Conservation (phyloP, 2,888 invertebrate species). For the Diplazon laetatorius region DNA sequence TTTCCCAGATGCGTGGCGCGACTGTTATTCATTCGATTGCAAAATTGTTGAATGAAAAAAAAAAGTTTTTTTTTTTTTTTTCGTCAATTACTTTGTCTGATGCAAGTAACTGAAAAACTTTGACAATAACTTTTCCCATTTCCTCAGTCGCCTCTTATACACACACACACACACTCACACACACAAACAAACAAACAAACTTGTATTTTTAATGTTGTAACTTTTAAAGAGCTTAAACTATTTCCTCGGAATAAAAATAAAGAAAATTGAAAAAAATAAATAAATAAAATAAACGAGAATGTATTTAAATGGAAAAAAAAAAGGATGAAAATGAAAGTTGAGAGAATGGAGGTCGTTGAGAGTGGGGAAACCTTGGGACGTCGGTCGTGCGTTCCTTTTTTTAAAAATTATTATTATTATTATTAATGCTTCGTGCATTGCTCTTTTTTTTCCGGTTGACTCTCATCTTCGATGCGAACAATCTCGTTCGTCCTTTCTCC, state of each 20-base stretch:
- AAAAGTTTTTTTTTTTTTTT: too few species aligned
- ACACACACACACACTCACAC: background rate
- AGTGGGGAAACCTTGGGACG: constrained; percentile 9
- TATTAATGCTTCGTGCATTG: background rate
- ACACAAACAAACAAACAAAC: background rate
- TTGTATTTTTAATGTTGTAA: constrained; percentile 59
- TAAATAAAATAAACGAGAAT: too few species aligned
- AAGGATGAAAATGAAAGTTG: constrained; percentile 20
- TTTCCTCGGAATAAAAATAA: constrained; percentile 71
- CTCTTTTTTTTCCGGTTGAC: constrained; percentile 4
- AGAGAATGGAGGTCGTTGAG: constrained; percentile 2
- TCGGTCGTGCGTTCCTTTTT: background rate
- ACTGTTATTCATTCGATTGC: background rate
- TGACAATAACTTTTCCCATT: too few species aligned
- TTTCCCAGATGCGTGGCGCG: constrained; percentile 33
- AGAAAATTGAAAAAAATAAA: constrained; percentile 13
- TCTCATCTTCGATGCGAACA: constrained; percentile 24
- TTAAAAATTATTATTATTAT: too few species aligned
- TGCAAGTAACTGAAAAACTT: too few species aligned
- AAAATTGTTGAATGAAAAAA: constrained; percentile 15
- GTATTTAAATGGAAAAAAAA: background rate
- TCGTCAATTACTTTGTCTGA: too few species aligned
- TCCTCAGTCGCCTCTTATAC: too few species aligned
- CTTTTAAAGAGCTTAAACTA: constrained; percentile 68
- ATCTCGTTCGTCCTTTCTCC: constrained; percentile 58